Evolutionary conservation across 2,797 vertebrate genomes (phyloP).

Genomic region (Hydrolagus colliei): DNA sequence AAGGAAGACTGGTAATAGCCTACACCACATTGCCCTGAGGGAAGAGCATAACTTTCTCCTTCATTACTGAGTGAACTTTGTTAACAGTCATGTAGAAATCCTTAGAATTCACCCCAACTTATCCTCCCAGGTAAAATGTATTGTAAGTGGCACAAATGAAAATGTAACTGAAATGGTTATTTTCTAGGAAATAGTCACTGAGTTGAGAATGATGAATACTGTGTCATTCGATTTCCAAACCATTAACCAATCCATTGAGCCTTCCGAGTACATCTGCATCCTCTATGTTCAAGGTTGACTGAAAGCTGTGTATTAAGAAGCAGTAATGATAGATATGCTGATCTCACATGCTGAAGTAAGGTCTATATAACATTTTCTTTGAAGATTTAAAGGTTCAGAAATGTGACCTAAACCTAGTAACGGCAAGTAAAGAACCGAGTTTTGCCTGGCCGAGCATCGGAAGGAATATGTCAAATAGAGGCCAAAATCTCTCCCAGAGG

Average conservation of each 20-base stretch:
- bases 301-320: neutral
- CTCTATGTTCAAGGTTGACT: neutral
- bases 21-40: neutral
- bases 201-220: neutral
- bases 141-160: neutral
- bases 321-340: neutral
- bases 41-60: neutral
- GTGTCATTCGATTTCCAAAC: neutral
- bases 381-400: neutral
- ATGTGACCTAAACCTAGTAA: neutral
- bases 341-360: neutral
- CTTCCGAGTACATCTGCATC: neutral
- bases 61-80: neutral
- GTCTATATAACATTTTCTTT: neutral
- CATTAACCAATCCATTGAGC: neutral
- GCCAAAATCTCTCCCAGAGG: neutral
- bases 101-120: no score
- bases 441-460: neutral
- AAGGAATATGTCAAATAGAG: no score
- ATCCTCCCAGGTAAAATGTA: no score
- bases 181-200: neutral
- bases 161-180: neutral
- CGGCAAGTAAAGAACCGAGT: no score
- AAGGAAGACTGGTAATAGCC: neutral
- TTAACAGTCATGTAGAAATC: neutral